A percentile compares a stretch with the other conserved stretches of the same genome.
These are phyloP conservation scores for Cygnus buccinator DNA, from an alignment of 2,113 vertebrate species.

Conservation along the genomic window DNA sequence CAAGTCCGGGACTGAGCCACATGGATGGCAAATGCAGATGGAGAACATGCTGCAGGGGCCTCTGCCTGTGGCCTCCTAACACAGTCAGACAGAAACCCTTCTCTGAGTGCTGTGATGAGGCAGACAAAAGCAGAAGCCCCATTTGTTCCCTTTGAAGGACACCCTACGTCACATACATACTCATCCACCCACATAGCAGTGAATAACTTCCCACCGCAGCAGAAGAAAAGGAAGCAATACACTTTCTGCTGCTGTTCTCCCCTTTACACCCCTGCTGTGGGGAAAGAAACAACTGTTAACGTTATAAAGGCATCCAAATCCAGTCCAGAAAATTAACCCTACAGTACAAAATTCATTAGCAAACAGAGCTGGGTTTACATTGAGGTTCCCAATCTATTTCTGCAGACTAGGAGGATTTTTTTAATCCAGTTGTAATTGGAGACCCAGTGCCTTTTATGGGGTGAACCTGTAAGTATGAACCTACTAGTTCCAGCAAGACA, in stretches of 20 bases:
- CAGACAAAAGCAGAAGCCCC: slow-evolving; percentile 4
- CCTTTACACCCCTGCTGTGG: background rate
- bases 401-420: background rate
- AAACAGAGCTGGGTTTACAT: background rate
- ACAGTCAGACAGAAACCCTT: background rate
- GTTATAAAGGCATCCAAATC: background rate
- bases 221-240: background rate
- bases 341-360: background rate
- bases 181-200: background rate
- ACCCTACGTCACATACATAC: fast-evolving
- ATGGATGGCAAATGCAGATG: fast-evolving
- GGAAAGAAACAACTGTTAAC: background rate
- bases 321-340: background rate
- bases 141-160: background rate
- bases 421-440: background rate
- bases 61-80: fast-evolving
- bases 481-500: background rate
- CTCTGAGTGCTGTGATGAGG: background rate
- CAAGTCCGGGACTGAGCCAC: background rate
- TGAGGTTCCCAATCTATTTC: background rate
- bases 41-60: background rate
- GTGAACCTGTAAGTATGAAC: background rate
- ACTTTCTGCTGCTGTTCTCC: background rate
- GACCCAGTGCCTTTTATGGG: background rate
- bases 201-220: background rate